These are phyloP conservation scores for Harlomillsia oculata DNA, from an alignment of 1,140 invertebrate genomes.

Conservation along the genomic window DNA sequence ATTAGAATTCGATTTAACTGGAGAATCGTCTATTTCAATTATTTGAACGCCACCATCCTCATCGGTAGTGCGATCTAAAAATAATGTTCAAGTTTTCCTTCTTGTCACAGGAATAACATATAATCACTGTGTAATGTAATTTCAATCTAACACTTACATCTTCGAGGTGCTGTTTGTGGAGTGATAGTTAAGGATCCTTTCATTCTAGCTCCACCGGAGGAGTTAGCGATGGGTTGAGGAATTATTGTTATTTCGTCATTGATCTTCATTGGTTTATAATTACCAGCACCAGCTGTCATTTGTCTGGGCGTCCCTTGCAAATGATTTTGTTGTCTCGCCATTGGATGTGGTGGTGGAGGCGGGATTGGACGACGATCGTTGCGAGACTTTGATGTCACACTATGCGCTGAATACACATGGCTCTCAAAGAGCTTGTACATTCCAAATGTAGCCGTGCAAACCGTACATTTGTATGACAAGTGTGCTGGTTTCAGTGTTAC, in stretches of 20 bases:
- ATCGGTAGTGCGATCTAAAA: no score
- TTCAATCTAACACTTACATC: slow-evolving; percentile 29
- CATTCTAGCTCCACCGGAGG: slow-evolving; percentile 12
- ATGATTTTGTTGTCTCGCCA: slow-evolving; percentile 23
- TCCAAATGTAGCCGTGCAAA: slow-evolving; percentile 84
- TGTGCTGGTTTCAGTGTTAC: slow-evolving; percentile 84
- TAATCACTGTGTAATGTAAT: not conserved
- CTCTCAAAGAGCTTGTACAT: slow-evolving; percentile 92
- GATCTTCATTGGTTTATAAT: slow-evolving; percentile 70
- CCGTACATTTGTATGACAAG: slow-evolving; percentile 86
- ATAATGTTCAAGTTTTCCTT: no score
- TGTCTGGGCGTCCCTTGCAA: slow-evolving; percentile 32
- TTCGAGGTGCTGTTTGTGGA: slow-evolving; percentile 19
- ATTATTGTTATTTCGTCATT: slow-evolving; percentile 89
- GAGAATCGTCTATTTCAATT: slow-evolving; percentile 35
- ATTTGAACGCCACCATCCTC: slow-evolving; percentile 35
- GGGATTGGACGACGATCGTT: slow-evolving; percentile 46
- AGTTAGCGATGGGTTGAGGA: slow-evolving; percentile 55
- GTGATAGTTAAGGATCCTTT: slow-evolving; percentile 36
- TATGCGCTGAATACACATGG: slow-evolving; percentile 85
- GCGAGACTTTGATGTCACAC: slow-evolving; percentile 67
- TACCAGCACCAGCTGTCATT: slow-evolving; percentile 15
- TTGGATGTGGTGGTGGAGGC: slow-evolving; percentile 4
- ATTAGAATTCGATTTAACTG: slow-evolving; percentile 16
- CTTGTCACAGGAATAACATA: not conserved